Conservation (phyloP, 1,140 invertebrate species). For the Drosophila punjabiensis region DNA sequence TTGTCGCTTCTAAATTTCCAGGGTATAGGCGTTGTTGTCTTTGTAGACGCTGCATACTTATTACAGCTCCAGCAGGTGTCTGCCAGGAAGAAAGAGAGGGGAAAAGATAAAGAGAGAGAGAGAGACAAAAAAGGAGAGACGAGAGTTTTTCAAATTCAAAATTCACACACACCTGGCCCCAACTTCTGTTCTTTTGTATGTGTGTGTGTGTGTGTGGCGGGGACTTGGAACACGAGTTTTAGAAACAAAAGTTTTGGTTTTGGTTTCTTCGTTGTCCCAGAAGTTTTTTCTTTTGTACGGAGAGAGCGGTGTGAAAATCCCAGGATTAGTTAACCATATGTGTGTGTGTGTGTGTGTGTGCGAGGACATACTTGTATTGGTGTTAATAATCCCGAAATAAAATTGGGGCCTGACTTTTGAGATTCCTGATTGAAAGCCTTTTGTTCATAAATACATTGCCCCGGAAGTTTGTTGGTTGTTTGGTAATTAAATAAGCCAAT, state of each 20-base stretch:
- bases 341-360: constrained; percentile 6
- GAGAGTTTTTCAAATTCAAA: constrained; percentile 65
- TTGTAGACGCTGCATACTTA: constrained; percentile 64
- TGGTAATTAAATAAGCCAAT: neutral
- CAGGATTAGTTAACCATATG: constrained; percentile 45
- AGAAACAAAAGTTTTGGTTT: constrained; percentile 83
- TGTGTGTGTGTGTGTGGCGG: constrained; percentile 7
- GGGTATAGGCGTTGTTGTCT: constrained; percentile 29
- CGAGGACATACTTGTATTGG: constrained; percentile 17
- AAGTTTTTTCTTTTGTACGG: constrained; percentile 27
- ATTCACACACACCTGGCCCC: constrained; percentile 58
- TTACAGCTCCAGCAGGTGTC: constrained; percentile 79
- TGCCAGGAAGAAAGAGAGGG: constrained; percentile 25
- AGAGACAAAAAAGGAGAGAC: neutral
- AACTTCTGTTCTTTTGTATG: constrained; percentile 36
- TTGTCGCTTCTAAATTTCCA: neutral
- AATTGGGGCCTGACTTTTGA: constrained; percentile 24
- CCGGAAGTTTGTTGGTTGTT: neutral
- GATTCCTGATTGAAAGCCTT: neutral
- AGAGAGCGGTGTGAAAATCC: neutral
- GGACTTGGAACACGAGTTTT: constrained; percentile 84
- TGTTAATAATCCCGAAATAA: constrained; percentile 37
- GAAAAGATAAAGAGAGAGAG: neutral
- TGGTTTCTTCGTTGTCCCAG: constrained; percentile 71
- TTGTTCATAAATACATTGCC: neutral